Conservation (phyloP, 2,797 vertebrate species). For the Hypotaenidia philippensis region DNA sequence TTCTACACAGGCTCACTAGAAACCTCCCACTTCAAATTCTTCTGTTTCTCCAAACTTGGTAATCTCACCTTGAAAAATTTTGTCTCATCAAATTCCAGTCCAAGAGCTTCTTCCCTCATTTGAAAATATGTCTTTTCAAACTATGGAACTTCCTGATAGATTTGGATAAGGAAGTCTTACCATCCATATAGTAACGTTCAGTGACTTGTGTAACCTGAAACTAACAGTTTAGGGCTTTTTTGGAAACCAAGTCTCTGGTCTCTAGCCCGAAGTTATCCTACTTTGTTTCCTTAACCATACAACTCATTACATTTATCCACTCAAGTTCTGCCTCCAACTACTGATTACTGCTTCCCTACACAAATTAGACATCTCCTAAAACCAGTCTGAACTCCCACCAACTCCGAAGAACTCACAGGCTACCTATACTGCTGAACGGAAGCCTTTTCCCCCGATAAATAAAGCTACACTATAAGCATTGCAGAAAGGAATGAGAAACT, state of each 20-base stretch:
- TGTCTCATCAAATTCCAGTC: background rate
- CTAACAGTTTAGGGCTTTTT: rapidly evolving
- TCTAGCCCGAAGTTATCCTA: background rate
- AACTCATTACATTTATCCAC: background rate
- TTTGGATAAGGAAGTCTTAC: background rate
- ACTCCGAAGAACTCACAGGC: background rate
- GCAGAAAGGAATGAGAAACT: background rate
- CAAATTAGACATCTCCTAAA: background rate
- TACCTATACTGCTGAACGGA: background rate
- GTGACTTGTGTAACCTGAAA: background rate
- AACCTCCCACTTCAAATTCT: background rate
- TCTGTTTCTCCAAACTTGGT: background rate
- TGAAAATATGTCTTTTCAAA: background rate
- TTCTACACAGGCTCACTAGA: background rate
- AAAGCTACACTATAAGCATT: background rate
- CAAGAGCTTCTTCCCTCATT: background rate
- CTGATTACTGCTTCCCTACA: background rate
- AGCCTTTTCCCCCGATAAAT: background rate
- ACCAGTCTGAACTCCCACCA: background rate
- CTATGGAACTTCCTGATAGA: background rate
- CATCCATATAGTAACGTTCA: background rate
- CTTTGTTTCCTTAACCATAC: background rate
- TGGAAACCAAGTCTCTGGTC: background rate
- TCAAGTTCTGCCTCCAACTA: background rate
- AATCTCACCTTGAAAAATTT: background rate